Evolutionary conservation across 2,888 invertebrate species (phyloP).

Genomic region (Tipula vernalis): DNA sequence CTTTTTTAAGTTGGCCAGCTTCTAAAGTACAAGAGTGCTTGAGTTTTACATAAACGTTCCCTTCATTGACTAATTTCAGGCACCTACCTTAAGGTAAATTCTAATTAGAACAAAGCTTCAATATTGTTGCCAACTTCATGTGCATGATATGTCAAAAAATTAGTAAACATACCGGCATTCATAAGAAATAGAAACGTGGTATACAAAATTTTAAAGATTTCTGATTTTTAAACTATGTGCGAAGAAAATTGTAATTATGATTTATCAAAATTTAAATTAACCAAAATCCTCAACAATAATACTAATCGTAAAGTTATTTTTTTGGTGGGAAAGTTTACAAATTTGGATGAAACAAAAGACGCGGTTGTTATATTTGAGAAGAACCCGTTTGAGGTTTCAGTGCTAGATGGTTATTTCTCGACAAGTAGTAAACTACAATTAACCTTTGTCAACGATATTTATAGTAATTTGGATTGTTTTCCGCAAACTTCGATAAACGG

Average conservation of each 20-base stretch:
- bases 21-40: too few species aligned
- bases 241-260: constrained; percentile 25
- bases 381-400: constrained; percentile 52
- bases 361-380: constrained; percentile 73
- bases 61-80: too few species aligned
- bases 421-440: constrained; percentile 45
- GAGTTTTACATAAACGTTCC: too few species aligned
- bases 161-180: neutral
- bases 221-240: neutral
- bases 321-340: constrained; percentile 53
- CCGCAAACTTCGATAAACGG: constrained; percentile 50
- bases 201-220: neutral
- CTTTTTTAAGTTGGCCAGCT: too few species aligned
- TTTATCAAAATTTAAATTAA: constrained; percentile 53
- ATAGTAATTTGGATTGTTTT: constrained; percentile 65
- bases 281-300: constrained; percentile 57
- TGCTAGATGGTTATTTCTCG: constrained; percentile 44
- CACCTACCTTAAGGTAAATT: too few species aligned
- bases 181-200: neutral
- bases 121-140: neutral
- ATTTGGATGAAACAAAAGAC: constrained; percentile 38
- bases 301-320: constrained; percentile 57
- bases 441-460: constrained; percentile 70
- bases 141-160: neutral
- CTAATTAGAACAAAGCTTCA: neutral